A percentile compares a stretch with the other conserved stretches of the same genome.
phyloP scores from a whole-genome alignment of 2,797 vertebrate genomes.

The Aphelocoma californica region DNA sequence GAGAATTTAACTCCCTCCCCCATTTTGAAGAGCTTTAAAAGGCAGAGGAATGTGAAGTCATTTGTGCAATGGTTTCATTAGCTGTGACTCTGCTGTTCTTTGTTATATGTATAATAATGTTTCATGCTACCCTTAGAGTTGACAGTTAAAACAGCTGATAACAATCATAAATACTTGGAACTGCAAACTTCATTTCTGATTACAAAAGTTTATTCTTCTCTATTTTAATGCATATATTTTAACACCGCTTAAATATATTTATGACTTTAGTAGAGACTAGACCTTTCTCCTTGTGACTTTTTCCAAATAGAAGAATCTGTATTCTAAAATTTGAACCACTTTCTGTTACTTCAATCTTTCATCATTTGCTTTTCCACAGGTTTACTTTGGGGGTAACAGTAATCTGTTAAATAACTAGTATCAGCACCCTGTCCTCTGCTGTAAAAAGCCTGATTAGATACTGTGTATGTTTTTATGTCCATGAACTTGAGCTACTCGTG shows the following conservation, averaged over 20 bases:
- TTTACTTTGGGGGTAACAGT: constrained; percentile 68
- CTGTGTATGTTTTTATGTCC: constrained; percentile 82
- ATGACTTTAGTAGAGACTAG: constrained; percentile 71
- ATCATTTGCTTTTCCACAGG: constrained; percentile 69
- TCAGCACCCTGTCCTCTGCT: constrained; percentile 78
- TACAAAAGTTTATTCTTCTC: constrained; percentile 65
- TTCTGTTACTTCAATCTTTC: constrained; percentile 62
- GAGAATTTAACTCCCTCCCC: constrained; percentile 56
- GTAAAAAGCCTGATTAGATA: constrained; percentile 83
- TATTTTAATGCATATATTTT: constrained; percentile 72
- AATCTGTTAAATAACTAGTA: constrained; percentile 68
- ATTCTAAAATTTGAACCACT: constrained; percentile 71
- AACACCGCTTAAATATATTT: constrained; percentile 68
- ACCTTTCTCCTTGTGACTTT: constrained; percentile 53
- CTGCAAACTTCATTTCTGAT: constrained; percentile 61
- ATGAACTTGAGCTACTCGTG: constrained; percentile 83
- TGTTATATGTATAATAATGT: constrained; percentile 61
- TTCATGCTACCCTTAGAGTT: constrained; percentile 52
- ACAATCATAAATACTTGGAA: constrained; percentile 47
- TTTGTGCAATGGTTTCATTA: constrained; percentile 51
- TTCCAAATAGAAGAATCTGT: constrained; percentile 52
- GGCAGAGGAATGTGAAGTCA: constrained; percentile 65
- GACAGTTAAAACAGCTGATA: constrained; percentile 57
- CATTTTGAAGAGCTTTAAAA: constrained; percentile 74
- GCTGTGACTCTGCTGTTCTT: constrained; percentile 65